Conservation (phyloP, 2,797 vertebrate genomes). For the Xerus rutilus region DNA sequence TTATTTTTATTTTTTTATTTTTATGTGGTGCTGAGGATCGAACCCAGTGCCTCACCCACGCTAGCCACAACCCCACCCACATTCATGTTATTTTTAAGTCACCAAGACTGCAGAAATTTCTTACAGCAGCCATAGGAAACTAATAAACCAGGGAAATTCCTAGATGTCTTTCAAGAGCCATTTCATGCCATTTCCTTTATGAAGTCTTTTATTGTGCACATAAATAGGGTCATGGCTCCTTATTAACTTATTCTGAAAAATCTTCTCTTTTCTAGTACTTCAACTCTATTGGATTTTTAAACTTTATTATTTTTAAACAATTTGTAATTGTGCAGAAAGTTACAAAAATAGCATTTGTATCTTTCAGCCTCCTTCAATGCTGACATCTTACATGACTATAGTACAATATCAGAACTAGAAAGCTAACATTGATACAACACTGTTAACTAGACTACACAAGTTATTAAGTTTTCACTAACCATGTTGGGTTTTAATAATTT, state of each 20-base stretch:
- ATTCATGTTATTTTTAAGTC: constrained; percentile 6
- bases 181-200: not conserved
- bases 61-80: not conserved
- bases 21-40: too few relatives aligned
- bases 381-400: not conserved
- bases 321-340: not conserved
- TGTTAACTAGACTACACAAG: not conserved
- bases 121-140: not conserved
- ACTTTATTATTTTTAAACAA: constrained; percentile 34
- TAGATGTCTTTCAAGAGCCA: not conserved
- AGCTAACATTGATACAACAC: not conserved
- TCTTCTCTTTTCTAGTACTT: not conserved
- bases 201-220: not conserved
- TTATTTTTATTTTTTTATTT: too few relatives aligned
- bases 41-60: too few relatives aligned
- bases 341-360: not conserved
- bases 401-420: not conserved
- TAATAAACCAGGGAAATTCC: not conserved
- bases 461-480: not conserved
- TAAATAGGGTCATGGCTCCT: not conserved
- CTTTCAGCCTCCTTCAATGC: not conserved
- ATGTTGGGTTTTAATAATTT: not conserved
- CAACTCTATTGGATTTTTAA: not conserved
- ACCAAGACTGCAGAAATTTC: not conserved
- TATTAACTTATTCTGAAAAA: not conserved